Percentiles rank a stretch among this genome's conserved stretches.
These are phyloP conservation scores for Colletes gigas DNA, from an alignment of 1,140 invertebrate species.

Conservation along the genomic window DNA sequence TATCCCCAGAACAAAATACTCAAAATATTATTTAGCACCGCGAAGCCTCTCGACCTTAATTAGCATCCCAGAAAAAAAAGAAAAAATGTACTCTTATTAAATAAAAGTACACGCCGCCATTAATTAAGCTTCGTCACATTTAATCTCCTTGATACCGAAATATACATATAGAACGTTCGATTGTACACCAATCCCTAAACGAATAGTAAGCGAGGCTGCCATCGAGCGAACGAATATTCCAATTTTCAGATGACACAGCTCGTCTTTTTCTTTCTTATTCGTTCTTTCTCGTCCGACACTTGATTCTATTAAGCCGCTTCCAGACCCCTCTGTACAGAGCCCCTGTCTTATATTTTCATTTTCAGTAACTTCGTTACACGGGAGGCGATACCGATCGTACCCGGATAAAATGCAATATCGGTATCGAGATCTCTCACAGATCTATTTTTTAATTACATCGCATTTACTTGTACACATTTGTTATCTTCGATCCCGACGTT, in stretches of 20 bases:
- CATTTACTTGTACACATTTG: background rate
- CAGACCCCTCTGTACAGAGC: constrained; percentile 1
- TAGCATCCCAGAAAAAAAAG: no score
- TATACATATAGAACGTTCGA: constrained; percentile 19
- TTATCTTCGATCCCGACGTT: background rate
- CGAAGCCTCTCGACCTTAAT: no score
- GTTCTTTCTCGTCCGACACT: constrained; percentile 45
- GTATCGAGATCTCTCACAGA: background rate
- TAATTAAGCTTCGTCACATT: constrained; percentile 41
- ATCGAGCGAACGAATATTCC: constrained; percentile 53
- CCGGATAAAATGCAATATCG: background rate
- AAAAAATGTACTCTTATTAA: background rate
- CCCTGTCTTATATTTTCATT: constrained; percentile 21
- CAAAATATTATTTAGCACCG: no score
- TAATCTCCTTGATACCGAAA: background rate
- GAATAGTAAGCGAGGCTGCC: constrained; percentile 35
- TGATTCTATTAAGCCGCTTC: constrained; percentile 65
- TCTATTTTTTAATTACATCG: constrained; percentile 18
- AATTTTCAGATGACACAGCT: constrained; percentile 51
- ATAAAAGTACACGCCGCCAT: constrained; percentile 1
- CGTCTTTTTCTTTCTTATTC: constrained; percentile 40
- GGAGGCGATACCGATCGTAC: background rate
- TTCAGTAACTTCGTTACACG: constrained; percentile 15
- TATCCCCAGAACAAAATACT: no score
- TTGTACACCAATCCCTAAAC: constrained; percentile 34